Evolutionary conservation across 2,797 vertebrate species (phyloP), one percentile per base, ranked within the genome.

Genomic region (Chelonia mydas): DNA sequence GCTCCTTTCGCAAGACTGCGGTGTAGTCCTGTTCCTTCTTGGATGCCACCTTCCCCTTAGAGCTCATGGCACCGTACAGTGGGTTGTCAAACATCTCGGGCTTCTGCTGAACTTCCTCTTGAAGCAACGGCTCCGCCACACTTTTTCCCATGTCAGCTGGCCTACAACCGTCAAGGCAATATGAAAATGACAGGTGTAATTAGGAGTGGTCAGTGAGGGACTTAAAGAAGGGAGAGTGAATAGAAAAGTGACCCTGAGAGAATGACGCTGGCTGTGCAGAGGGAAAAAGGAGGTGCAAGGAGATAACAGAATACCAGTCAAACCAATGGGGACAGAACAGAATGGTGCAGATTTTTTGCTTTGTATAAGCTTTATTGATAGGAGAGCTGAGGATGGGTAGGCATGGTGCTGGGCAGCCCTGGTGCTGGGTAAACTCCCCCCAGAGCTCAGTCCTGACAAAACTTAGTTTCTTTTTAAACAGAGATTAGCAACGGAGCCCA

Each of bases 11-110:
- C 5, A 77, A 61, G 81, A 79, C 90, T 84, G 98, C 97, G 65
- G 97, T 47, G 49, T 96, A 95, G 19, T 98, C 99, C 61, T 98
- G 98, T 72, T 99, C 99, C 86, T 98, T 99, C 95, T 91, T 87
- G 80, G 97, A 57, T 7, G 65, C 51, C 3, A 79, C 86, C 51
- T 98, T 97, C 78, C 98, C 96, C 85, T 97, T 98, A 15, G 95
- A 97, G 55, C 78, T 96, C 98, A 98, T 98, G 2, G 98, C 98
- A n/a, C 99, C 99, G 0, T 99, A 99, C 2, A 99, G 98, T 0
- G 99, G 99, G 96, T 99, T 99, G 94, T 99, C 99, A n/a, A 99
- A 99, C 99, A 99, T 99, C 98, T 99, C 99, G 0, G 99, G 98
- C 93, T 96, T 98, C 13, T 90, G 80, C 53, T 94, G 97, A 3